phyloP scores from a whole-genome alignment of 2,797 vertebrate species.

The Bradypodion ventrale region DNA sequence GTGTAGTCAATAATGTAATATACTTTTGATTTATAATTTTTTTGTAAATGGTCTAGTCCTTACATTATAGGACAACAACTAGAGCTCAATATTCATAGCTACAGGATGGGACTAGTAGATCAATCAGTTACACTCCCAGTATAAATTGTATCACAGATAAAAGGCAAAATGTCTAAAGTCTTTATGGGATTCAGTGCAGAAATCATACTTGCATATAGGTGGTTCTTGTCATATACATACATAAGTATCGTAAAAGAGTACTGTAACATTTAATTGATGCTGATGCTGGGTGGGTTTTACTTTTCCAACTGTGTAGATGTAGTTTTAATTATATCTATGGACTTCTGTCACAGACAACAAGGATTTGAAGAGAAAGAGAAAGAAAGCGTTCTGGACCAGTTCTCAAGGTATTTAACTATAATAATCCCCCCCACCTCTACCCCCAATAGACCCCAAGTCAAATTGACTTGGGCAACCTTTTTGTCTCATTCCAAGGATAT shows the following conservation, averaged over 20 bases:
- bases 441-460: not conserved
- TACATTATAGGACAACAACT: not conserved
- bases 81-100: not conserved
- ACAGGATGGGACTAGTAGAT: not conserved
- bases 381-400: conserved; percentile 56
- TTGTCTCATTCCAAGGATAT: not conserved
- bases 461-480: not conserved
- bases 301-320: not conserved
- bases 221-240: not conserved
- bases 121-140: not conserved
- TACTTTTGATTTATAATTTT: not conserved
- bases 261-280: conserved; percentile 19
- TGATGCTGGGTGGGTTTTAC: conserved; percentile 21
- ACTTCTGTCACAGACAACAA: conserved; percentile 66
- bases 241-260: not conserved
- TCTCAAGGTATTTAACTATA: conserved; percentile 62
- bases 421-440: not conserved
- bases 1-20: not conserved
- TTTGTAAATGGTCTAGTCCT: not conserved
- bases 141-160: not conserved
- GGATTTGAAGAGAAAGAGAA: conserved; percentile 67
- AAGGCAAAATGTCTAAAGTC: not conserved
- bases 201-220: not conserved
- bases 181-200: conserved; percentile 30
- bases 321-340: conserved; percentile 45